Conservation (phyloP, 2,797 vertebrate species). For the Danio jaintianensis region DNA sequence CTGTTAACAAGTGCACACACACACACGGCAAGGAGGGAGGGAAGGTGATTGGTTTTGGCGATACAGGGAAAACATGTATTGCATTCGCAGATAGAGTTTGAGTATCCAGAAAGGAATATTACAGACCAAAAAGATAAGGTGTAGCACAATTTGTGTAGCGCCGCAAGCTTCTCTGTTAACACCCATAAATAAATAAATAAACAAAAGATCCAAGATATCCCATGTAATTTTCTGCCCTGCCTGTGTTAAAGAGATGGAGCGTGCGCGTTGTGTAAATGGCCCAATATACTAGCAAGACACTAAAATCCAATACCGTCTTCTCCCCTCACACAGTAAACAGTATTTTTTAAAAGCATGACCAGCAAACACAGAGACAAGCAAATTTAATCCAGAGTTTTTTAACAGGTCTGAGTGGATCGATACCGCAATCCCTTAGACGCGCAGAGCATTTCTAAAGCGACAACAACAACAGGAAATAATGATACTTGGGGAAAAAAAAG, state of each 20-base stretch:
- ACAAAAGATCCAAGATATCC: conserved; percentile 53
- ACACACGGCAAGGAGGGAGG: neutral
- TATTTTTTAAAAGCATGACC: conserved; percentile 60
- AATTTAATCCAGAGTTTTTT: conserved; percentile 66
- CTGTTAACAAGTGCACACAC: conserved; percentile 33
- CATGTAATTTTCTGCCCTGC: conserved; percentile 48
- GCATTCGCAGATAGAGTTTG: conserved; percentile 43
- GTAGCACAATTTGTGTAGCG: conserved; percentile 20
- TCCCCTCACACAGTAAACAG: conserved; percentile 58
- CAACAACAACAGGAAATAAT: conserved; percentile 66
- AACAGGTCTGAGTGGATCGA: conserved; percentile 65
- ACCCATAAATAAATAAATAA: conserved; percentile 52
- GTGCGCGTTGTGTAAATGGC: conserved; percentile 40
- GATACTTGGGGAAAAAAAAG: conserved; percentile 46
- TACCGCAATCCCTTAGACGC: conserved; percentile 63
- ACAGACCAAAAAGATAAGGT: conserved; percentile 50
- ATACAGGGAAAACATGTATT: conserved; percentile 36
- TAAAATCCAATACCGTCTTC: conserved; percentile 59
- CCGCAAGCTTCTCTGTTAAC: conserved; percentile 31
- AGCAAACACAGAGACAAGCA: conserved; percentile 57
- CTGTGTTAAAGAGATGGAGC: conserved; percentile 46
- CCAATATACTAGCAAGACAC: conserved; percentile 54
- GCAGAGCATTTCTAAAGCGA: conserved; percentile 63
- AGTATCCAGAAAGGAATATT: conserved; percentile 53
- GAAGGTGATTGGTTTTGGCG: conserved; percentile 16